phyloP scores from a whole-genome alignment of 2,113 vertebrate genomes.

The Crocuta crocuta region DNA sequence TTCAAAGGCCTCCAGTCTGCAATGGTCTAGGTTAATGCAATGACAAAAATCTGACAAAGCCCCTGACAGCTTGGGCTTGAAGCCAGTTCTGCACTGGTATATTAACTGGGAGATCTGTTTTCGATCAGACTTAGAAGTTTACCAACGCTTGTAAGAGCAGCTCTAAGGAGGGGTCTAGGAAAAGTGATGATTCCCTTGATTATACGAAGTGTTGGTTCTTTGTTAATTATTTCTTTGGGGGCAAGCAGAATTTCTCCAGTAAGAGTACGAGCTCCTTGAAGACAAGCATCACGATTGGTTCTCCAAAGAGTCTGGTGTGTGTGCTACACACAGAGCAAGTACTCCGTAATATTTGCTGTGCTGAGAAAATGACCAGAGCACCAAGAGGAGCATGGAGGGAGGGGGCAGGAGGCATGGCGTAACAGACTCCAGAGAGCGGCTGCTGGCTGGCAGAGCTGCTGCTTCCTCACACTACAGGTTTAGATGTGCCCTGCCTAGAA shows the following conservation, averaged over 20 bases:
- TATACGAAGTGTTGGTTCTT: not conserved
- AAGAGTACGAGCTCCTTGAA: constrained; percentile 60
- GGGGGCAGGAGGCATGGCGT: too few species aligned
- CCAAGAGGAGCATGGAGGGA: not conserved
- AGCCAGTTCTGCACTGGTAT: constrained; percentile 53
- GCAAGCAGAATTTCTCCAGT: not conserved
- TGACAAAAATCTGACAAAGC: constrained; percentile 72
- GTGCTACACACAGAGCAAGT: not conserved
- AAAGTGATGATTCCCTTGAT: not conserved
- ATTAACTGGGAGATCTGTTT: constrained; percentile 70
- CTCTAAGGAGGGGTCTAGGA: not conserved
- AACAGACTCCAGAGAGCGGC: not conserved
- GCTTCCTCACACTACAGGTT: not conserved
- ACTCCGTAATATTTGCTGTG: not conserved
- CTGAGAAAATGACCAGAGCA: not conserved
- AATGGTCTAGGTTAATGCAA: constrained; percentile 60
- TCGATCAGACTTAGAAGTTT: constrained; percentile 65
- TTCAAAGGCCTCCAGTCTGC: constrained; percentile 61
- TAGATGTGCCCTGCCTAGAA: not conserved
- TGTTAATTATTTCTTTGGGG: constrained; percentile 3
- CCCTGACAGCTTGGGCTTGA: constrained; percentile 70
- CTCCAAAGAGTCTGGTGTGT: not conserved
- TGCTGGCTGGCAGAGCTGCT: not conserved
- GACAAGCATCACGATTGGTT: not conserved
- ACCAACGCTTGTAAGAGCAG: constrained; percentile 17